Conservation (phyloP, 2,113 vertebrate species). For the Thermophis baileyi region DNA sequence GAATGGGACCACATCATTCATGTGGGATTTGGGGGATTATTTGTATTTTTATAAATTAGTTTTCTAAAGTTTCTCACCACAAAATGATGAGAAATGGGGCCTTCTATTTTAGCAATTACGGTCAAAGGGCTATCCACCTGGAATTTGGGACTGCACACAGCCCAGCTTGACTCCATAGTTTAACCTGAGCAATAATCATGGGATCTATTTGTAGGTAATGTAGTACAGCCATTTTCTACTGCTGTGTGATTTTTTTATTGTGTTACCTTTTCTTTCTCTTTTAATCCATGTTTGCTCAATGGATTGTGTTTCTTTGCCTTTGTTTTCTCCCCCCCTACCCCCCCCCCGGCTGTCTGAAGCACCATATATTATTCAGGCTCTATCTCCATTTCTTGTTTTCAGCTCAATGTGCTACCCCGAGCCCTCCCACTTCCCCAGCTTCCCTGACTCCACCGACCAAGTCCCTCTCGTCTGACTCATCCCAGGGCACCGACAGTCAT, state of each 20-base stretch:
- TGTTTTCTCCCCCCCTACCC: not conserved
- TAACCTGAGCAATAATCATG: slow-evolving; percentile 16
- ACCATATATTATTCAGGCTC: slow-evolving; percentile 52
- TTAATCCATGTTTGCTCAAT: not conserved
- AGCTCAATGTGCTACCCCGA: slow-evolving; percentile 85
- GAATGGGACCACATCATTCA: not conserved
- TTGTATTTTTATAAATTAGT: not conserved
- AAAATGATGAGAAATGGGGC: not conserved
- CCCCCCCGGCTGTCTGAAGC: slow-evolving; percentile 10
- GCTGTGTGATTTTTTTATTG: not conserved
- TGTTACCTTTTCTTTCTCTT: not conserved
- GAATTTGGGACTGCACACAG: not conserved
- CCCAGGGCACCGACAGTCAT: slow-evolving; percentile 78
- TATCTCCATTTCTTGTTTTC: slow-evolving; percentile 75
- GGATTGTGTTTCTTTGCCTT: not conserved
- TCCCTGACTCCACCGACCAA: slow-evolving; percentile 81
- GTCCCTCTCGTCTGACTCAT: slow-evolving; percentile 78
- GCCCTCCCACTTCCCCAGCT: slow-evolving; percentile 84
- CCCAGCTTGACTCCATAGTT: slow-evolving; percentile 34
- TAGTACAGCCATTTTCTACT: not conserved
- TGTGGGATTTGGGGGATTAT: not conserved
- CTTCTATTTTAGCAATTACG: not conserved
- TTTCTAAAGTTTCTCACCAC: not conserved
- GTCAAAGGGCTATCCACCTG: not conserved
- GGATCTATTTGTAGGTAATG: slow-evolving; percentile 9